phyloP scores from a whole-genome alignment of 1,140 invertebrate species.

The Dryas iulia region DNA sequence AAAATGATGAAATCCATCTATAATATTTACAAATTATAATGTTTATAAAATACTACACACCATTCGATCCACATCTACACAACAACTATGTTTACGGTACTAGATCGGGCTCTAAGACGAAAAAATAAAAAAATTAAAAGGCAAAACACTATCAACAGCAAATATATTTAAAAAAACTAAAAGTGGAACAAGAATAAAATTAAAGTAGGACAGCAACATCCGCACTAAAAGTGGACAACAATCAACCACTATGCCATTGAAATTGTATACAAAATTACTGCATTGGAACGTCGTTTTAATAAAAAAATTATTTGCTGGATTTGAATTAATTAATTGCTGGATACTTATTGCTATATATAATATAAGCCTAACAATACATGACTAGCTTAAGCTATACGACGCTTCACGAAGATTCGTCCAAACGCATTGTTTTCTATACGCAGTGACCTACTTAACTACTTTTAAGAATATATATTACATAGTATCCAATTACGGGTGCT shows the following conservation, averaged over 20 bases:
- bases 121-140: not conserved
- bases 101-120: not conserved
- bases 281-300: not conserved
- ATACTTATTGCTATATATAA: too few relatives aligned
- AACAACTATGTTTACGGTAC: not conserved
- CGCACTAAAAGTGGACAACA: slow-evolving; percentile 18
- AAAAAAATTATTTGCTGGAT: too few relatives aligned
- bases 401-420: not conserved
- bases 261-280: slow-evolving; percentile 11
- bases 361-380: not conserved
- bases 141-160: not conserved
- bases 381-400: not conserved
- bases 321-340: too few relatives aligned
- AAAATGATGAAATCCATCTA: too few relatives aligned
- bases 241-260: slow-evolving; percentile 16
- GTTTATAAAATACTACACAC: not conserved
- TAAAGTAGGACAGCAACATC: slow-evolving; percentile 19
- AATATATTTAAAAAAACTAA: not conserved
- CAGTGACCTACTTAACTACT: slow-evolving; percentile 35
- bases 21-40: not conserved
- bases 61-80: not conserved
- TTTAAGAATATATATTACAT: slow-evolving; percentile 39
- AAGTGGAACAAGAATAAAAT: slow-evolving; percentile 1
- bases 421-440: not conserved
- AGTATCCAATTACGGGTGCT: slow-evolving; percentile 36